Evolutionary conservation across 2,797 vertebrate species (phyloP).

Genomic region (Enteromius radiatus): DNA sequence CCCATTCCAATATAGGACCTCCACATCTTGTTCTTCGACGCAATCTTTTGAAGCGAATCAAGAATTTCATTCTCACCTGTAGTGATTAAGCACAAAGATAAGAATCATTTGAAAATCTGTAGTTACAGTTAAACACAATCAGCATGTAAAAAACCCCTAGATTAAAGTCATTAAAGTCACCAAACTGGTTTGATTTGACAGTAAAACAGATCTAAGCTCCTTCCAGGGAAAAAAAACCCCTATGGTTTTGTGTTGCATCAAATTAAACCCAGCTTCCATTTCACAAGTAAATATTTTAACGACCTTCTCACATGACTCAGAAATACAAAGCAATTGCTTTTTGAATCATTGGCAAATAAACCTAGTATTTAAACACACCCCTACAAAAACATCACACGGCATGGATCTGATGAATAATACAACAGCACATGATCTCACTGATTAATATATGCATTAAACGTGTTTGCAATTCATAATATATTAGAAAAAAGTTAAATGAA

Average conservation of each 20-base stretch:
- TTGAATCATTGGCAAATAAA: background rate
- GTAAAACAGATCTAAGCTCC: background rate
- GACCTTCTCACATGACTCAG: slow-evolving; percentile 5
- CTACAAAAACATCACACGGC: background rate
- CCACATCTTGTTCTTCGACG: slow-evolving; percentile 93
- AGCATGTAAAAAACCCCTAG: background rate
- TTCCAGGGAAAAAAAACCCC: background rate
- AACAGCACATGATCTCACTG: background rate
- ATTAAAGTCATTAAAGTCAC: background rate
- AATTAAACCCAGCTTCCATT: slow-evolving; percentile 25
- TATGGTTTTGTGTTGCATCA: background rate
- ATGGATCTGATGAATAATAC: background rate
- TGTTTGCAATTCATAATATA: background rate
- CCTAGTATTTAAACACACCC: background rate
- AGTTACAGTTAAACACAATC: background rate
- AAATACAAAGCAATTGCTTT: background rate
- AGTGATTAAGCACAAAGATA: slow-evolving; percentile 50
- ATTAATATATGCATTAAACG: background rate
- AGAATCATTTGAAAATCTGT: background rate
- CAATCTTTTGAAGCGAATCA: slow-evolving; percentile 85
- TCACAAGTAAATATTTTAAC: slow-evolving; percentile 27
- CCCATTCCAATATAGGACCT: slow-evolving; percentile 98
- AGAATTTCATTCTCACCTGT: slow-evolving; percentile 97
- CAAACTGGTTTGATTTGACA: slow-evolving; percentile 24
- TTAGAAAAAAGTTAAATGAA: background rate